phyloP scores from a whole-genome alignment of 2,113 vertebrate genomes.

The Cephalopholis sonnerati region DNA sequence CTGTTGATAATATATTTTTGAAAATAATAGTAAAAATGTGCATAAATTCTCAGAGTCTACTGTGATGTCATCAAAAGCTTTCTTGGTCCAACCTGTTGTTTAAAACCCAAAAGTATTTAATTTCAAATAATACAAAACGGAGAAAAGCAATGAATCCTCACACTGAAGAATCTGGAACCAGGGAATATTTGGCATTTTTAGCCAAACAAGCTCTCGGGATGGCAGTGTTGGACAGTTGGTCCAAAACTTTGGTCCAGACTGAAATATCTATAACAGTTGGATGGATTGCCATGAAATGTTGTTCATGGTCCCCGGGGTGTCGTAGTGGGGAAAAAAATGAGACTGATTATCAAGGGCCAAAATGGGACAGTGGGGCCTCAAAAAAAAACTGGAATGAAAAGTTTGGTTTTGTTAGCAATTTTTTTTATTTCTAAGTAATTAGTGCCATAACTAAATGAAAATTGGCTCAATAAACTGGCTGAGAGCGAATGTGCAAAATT shows the following conservation, averaged over 20 bases:
- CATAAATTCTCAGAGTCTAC: not conserved
- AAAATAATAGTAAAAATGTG: not conserved
- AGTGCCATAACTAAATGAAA: too few relatives aligned
- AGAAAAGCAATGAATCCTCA: not conserved
- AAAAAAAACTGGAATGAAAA: too few relatives aligned
- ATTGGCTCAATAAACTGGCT: too few relatives aligned
- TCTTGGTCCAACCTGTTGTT: not conserved
- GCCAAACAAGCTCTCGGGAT: not conserved
- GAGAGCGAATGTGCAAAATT: too few relatives aligned
- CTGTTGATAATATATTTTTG: not conserved
- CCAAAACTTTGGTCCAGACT: not conserved
- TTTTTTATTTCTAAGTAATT: too few relatives aligned
- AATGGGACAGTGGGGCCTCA: too few relatives aligned
- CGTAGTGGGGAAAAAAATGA: too few relatives aligned
- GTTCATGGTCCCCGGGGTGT: not conserved
- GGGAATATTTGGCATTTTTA: not conserved
- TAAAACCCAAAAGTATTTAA: too few relatives aligned
- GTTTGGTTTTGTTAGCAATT: too few relatives aligned
- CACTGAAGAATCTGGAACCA: not conserved
- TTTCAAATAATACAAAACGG: not conserved
- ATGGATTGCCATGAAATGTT: not conserved
- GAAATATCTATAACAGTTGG: not conserved
- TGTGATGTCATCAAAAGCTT: not conserved
- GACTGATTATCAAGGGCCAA: too few relatives aligned
- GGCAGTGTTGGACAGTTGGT: not conserved